Base-by-base conservation (phyloP, 64 coral and sea anemone genomes). In the Exaiptasia diaphana region DNA sequence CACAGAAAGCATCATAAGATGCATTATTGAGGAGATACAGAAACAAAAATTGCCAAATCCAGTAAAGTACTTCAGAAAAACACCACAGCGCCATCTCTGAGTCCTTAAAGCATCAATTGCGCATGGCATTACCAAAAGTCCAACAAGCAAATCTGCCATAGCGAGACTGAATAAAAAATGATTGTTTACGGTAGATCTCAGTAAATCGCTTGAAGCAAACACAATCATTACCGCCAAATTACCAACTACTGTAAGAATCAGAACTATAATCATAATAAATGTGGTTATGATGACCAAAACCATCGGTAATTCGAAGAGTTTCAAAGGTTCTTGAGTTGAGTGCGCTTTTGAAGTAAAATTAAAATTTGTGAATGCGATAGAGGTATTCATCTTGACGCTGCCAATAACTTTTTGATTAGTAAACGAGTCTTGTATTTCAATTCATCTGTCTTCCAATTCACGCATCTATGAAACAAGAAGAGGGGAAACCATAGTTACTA, bases 1-100 rank as follows among this genome's bases (percentile, higher is more conserved):
- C n/a, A 92, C 38, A 5, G 90, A 92, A 5, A 92, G 38, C 53
- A 92, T 53, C 90, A 92, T 92, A 7, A 92, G 65, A 15, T 92
- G 90, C 90, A 92, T 92, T 6, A 92, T 92, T 0, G 90, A 92
- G 1, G 90, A 92, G 37, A 92, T 92, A 38, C 90, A 92, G n/a
- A 92, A 92, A 3, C 84, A 63, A 62, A 92, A 92, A 46, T 92
- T 92, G 42, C 90, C 90, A 34, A 86, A 87, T 26, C 64, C 90
- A 67, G 86, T 92, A 15, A 74, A 65, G 20, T 79, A 73, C 26
- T 80, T 86, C 87, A 71, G 75, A 14, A 82, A 64, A 24, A 24
- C 2, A 4, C 90, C 90, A 35, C 83, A 92, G 37, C 90, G 76
- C 90, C 90, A 92, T 3, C 33, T 65, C 0, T 80, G 81, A 10